phyloP scores from a whole-genome alignment of 2,888 invertebrate species.

The Escarpia spicata region DNA sequence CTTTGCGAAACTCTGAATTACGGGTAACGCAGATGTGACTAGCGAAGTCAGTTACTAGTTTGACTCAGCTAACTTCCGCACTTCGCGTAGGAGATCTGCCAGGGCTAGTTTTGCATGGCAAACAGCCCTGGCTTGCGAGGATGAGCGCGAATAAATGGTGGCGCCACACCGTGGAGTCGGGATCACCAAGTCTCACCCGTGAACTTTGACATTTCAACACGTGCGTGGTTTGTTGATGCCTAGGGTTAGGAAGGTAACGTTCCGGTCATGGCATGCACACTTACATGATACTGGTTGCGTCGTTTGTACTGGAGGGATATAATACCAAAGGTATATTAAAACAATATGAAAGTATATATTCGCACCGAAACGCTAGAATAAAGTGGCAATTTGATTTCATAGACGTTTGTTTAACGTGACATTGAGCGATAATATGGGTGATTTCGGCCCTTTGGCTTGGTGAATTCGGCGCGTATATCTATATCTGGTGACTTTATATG shows the following conservation, averaged over 20 bases:
- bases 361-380: background rate
- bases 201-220: background rate
- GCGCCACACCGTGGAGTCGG: background rate
- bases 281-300: background rate
- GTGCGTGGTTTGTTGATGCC: background rate
- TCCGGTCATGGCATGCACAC: background rate
- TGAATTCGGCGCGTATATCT: too few relatives aligned
- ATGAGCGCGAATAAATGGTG: too few relatives aligned
- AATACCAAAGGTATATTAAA: background rate
- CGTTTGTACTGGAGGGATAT: background rate
- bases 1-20: too few relatives aligned
- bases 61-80: too few relatives aligned
- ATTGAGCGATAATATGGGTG: background rate
- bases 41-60: too few relatives aligned
- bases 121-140: too few relatives aligned
- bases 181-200: background rate
- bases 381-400: background rate
- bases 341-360: background rate
- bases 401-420: background rate
- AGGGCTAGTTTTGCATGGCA: too few relatives aligned
- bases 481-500: too few relatives aligned
- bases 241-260: background rate
- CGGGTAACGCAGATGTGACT: too few relatives aligned
- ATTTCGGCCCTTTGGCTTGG: background rate
- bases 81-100: too few relatives aligned